These are phyloP conservation scores for Aphelinus atriplicis DNA, from an alignment of 1,140 invertebrate species.

Conservation along the genomic window DNA sequence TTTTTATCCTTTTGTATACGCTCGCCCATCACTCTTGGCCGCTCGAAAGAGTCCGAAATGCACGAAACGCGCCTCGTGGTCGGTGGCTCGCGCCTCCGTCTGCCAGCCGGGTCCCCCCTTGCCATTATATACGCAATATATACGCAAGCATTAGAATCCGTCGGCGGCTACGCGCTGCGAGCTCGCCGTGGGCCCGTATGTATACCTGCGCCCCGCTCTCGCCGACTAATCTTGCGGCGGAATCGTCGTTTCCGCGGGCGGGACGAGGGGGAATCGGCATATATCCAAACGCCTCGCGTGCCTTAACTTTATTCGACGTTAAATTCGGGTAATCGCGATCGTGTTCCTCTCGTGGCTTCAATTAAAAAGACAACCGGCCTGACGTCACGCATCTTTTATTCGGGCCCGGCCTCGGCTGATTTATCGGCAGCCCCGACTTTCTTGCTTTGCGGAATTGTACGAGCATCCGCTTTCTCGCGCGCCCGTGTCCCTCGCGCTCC, in stretches of 20 bases:
- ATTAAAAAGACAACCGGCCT: constrained; percentile 37
- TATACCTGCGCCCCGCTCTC: no score
- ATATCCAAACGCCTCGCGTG: constrained; percentile 24
- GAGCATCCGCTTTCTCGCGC: constrained; percentile 17
- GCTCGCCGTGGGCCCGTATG: no score
- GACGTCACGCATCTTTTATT: constrained; percentile 35
- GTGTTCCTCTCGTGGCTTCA: constrained; percentile 34
- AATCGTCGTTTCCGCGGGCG: constrained; percentile 24
- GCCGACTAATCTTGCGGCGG: constrained; percentile 24
- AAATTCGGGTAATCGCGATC: constrained; percentile 38
- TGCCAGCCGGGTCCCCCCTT: no score
- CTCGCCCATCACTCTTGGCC: no score
- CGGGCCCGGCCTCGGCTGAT: not conserved
- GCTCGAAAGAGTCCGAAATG: no score
- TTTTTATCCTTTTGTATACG: no score
- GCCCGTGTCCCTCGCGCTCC: not conserved
- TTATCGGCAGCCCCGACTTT: not conserved
- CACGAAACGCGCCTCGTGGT: no score
- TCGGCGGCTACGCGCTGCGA: no score
- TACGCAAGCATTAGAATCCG: not conserved
- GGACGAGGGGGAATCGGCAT: constrained; percentile 15
- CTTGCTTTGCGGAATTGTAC: constrained; percentile 24
- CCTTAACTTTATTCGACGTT: constrained; percentile 40
- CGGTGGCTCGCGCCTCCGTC: no score
- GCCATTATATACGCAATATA: no score